phyloP scores from a whole-genome alignment of 2,797 vertebrate species.

The Notoglanidium macrostoma region DNA sequence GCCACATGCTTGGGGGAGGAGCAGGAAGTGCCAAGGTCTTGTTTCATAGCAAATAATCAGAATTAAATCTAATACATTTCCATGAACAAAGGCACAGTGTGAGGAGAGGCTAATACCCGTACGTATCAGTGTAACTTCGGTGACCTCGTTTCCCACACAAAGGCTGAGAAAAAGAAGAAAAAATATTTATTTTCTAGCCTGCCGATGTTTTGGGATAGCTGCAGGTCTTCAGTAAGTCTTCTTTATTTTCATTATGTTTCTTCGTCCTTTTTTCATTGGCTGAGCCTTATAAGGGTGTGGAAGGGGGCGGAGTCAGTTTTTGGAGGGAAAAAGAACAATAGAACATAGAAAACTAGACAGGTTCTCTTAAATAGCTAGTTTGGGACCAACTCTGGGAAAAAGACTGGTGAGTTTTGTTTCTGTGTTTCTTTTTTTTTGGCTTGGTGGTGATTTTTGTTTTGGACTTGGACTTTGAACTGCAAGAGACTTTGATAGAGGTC shows the following conservation, averaged over 20 bases:
- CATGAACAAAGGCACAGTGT: not conserved
- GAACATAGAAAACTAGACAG: not conserved
- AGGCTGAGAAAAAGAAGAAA: not conserved
- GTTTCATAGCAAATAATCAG: not conserved
- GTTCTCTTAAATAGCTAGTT: not conserved
- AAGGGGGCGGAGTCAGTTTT: not conserved
- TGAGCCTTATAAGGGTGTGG: not conserved
- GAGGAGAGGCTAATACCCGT: not conserved
- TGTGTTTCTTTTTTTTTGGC: not conserved
- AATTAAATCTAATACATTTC: not conserved
- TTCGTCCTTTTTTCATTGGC: not conserved
- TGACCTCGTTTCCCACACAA: not conserved
- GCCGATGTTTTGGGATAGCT: not conserved
- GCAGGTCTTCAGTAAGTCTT: not conserved
- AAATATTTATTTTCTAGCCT: not conserved
- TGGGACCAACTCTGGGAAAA: not conserved
- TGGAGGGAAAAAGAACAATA: not conserved
- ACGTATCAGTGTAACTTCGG: not conserved
- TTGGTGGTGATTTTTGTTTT: not conserved
- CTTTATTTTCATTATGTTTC: not conserved
- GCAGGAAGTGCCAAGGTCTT: not conserved
- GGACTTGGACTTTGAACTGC: not conserved
- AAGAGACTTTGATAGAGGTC: not conserved
- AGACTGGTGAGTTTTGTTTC: not conserved
- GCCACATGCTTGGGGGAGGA: not conserved